These are phyloP conservation scores for Eumaeus atala DNA, from an alignment of 1,140 invertebrate genomes.

Conservation along the genomic window DNA sequence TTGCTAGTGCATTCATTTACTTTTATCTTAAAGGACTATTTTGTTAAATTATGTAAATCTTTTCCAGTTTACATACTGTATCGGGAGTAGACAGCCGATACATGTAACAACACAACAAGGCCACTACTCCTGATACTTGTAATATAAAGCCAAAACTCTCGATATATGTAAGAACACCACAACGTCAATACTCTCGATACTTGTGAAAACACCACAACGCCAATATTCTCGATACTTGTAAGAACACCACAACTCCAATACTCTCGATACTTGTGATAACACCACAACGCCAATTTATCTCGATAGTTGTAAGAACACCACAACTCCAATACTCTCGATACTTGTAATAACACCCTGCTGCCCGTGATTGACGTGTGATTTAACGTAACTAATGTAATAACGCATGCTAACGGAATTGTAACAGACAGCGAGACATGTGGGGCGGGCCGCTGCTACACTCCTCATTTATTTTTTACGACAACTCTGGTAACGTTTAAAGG, in stretches of 20 bases:
- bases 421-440: conserved; percentile 37
- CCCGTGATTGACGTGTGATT: conserved; percentile 44
- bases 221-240: conserved; percentile 15
- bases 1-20: too few relatives aligned
- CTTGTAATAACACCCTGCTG: conserved; percentile 33
- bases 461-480: conserved; percentile 21
- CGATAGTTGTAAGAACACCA: conserved; percentile 5
- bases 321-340: neutral
- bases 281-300: too few relatives aligned
- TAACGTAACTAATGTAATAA: conserved; percentile 52
- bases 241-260: conserved; percentile 34
- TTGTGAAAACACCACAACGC: conserved; percentile 5
- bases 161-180: too few relatives aligned
- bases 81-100: too few relatives aligned
- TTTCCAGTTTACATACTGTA: too few relatives aligned
- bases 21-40: too few relatives aligned
- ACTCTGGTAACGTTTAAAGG: neutral
- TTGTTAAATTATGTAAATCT: too few relatives aligned
- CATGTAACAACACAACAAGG: conserved; percentile 33
- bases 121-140: too few relatives aligned
- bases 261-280: too few relatives aligned
- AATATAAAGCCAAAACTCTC: too few relatives aligned
- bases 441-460: conserved; percentile 21
- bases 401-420: conserved; percentile 49
- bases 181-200: too few relatives aligned